Evolutionary conservation across 2,888 invertebrate genomes (phyloP).

Genomic region (Orthonevra nobilis): DNA sequence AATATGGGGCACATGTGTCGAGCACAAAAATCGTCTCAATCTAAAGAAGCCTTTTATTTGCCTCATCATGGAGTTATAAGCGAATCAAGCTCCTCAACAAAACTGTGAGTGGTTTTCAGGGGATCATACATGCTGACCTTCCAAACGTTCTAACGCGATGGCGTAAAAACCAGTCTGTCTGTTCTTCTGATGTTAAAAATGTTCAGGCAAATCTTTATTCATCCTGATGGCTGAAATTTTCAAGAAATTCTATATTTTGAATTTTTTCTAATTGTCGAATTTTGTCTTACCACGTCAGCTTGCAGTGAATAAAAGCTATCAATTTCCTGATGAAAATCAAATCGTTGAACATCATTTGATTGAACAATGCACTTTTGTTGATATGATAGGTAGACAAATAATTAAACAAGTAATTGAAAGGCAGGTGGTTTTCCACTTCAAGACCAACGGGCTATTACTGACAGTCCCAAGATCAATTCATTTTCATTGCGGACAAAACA

Average conservation of each 20-base stretch:
- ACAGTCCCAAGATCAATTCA: slow-evolving; percentile 15
- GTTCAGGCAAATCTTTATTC: slow-evolving; percentile 15
- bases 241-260: slow-evolving; percentile 5
- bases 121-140: no score
- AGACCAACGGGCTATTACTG: slow-evolving; percentile 2
- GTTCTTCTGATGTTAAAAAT: slow-evolving; percentile 24
- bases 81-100: slow-evolving; percentile 9
- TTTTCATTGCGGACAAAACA: no score
- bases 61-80: slow-evolving; percentile 1
- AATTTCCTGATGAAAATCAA: not conserved
- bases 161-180: not conserved
- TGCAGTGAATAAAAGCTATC: not conserved
- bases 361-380: slow-evolving; percentile 6
- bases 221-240: slow-evolving; percentile 13
- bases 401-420: slow-evolving; percentile 13
- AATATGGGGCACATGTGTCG: not conserved
- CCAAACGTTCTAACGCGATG: slow-evolving; percentile 13
- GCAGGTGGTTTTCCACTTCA: slow-evolving; percentile 33
- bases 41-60: no score
- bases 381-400: slow-evolving; percentile 5
- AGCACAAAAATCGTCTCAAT: no score
- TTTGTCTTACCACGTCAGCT: not conserved
- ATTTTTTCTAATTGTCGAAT: not conserved
- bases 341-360: no score
- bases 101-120: slow-evolving; percentile 21